Percentiles rank a stretch among this genome's conserved stretches.
Conservation (phyloP, 2,113 vertebrate species). For the Verasper variegatus region DNA sequence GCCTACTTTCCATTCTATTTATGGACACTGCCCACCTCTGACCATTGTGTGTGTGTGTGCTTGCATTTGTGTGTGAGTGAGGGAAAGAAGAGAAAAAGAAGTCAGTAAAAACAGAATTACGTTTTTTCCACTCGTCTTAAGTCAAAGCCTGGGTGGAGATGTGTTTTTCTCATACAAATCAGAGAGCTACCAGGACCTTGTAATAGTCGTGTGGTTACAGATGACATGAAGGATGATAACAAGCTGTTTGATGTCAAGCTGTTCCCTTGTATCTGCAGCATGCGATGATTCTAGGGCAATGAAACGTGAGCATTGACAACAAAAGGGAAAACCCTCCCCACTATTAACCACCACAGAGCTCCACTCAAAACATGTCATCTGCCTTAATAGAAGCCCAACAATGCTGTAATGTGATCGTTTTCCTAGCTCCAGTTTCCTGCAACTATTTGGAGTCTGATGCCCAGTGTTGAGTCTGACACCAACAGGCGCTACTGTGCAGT, state of each 20-base stretch:
- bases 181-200: slow-evolving; percentile 28
- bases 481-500: slow-evolving; percentile 27
- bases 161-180: slow-evolving; percentile 44
- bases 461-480: slow-evolving; percentile 48
- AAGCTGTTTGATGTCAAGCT: slow-evolving; percentile 16
- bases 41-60: neutral
- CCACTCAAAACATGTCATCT: slow-evolving; percentile 39
- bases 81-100: neutral
- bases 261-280: slow-evolving; percentile 31
- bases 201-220: slow-evolving; percentile 9
- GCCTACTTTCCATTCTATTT: slow-evolving; percentile 56
- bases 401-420: slow-evolving; percentile 39
- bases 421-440: slow-evolving; percentile 21
- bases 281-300: slow-evolving; percentile 16
- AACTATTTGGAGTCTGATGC: slow-evolving; percentile 36
- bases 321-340: slow-evolving; percentile 7
- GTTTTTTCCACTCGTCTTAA: slow-evolving; percentile 3
- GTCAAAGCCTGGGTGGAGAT: neutral
- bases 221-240: slow-evolving; percentile 28
- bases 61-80: neutral
- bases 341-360: slow-evolving; percentile 34
- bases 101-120: slow-evolving; percentile 24
- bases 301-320: slow-evolving; percentile 28
- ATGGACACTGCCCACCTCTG: slow-evolving; percentile 33
- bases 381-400: slow-evolving; percentile 31